Conservation (phyloP, 2,113 vertebrate genomes). For the Mastomys natalensis region DNA sequence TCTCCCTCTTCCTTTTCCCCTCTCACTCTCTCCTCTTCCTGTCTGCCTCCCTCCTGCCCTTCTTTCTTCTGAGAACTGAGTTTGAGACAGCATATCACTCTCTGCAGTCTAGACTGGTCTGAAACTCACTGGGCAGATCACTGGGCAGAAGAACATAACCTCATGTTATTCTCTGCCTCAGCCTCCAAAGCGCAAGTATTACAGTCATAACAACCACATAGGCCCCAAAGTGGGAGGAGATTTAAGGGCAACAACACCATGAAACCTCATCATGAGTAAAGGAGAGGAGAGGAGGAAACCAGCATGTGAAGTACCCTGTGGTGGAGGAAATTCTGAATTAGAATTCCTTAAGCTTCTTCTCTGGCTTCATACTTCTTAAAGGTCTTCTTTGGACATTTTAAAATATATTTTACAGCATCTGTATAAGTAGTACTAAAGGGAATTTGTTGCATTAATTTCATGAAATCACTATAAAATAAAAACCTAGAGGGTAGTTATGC, state of each 20-base stretch:
- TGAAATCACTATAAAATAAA: constrained; percentile 75
- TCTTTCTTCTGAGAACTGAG: not conserved
- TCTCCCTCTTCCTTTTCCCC: not conserved
- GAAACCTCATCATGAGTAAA: not conserved
- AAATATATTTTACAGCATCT: not conserved
- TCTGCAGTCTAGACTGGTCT: not conserved
- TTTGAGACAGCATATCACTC: not conserved
- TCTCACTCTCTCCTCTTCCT: not conserved
- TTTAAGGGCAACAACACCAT: not conserved
- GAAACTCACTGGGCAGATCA: not conserved
- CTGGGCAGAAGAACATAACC: not conserved
- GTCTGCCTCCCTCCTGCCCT: not conserved
- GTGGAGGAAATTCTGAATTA: not conserved
- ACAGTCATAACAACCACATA: too few relatives aligned
- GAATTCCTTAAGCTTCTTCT: constrained; percentile 10
- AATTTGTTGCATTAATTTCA: constrained; percentile 82
- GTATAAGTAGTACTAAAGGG: constrained; percentile 59
- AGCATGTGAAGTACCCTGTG: not conserved
- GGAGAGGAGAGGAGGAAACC: not conserved
- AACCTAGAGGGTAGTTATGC: constrained; percentile 74
- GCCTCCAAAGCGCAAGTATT: not conserved
- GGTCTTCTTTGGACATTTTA: not conserved
- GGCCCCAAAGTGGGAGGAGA: not conserved
- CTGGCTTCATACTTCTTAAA: constrained; percentile 50
- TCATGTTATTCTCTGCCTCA: not conserved